A percentile compares a stretch with the other conserved stretches of the same genome.
Evolutionary conservation across 2,797 vertebrate species (phyloP).

Genomic region (Dendrocincla tyrannina): DNA sequence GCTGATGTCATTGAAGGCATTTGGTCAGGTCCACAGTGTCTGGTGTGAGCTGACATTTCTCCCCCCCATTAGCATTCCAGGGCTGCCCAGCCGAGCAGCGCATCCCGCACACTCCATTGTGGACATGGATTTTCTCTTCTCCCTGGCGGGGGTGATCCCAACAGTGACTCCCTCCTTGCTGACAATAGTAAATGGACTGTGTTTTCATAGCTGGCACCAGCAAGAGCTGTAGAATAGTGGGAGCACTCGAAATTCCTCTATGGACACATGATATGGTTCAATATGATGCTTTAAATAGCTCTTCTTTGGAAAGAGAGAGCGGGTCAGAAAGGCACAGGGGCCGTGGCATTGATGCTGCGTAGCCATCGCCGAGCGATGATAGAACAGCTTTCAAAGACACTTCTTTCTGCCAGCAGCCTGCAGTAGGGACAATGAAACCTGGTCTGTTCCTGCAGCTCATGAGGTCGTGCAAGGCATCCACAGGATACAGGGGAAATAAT

Average conservation of each 20-base stretch:
- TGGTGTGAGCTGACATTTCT: neutral
- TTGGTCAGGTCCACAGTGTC: neutral
- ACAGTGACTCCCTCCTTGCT: neutral
- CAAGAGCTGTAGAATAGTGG: neutral
- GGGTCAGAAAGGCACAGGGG: neutral
- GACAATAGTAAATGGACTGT: accelerated
- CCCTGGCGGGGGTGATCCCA: neutral
- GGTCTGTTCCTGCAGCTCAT: neutral
- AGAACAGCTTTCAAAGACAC: neutral
- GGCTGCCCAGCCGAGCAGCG: accelerated
- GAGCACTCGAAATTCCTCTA: neutral
- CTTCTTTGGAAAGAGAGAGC: neutral
- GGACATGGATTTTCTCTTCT: neutral
- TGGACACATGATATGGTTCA: neutral
- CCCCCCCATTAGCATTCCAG: neutral
- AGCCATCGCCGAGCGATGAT: neutral
- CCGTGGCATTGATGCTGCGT: neutral
- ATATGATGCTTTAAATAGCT: constrained; percentile 1
- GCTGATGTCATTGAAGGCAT: neutral
- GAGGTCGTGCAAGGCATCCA: neutral
- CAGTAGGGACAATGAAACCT: neutral
- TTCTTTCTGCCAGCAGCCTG: neutral
- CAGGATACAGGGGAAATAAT: neutral
- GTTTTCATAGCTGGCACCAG: neutral
- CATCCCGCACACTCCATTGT: neutral